A percentile compares a stretch with the other conserved stretches of the same genome.
These are phyloP conservation scores for Aepyceros melampus DNA, from an alignment of 2,113 vertebrate genomes.

Conservation along the genomic window DNA sequence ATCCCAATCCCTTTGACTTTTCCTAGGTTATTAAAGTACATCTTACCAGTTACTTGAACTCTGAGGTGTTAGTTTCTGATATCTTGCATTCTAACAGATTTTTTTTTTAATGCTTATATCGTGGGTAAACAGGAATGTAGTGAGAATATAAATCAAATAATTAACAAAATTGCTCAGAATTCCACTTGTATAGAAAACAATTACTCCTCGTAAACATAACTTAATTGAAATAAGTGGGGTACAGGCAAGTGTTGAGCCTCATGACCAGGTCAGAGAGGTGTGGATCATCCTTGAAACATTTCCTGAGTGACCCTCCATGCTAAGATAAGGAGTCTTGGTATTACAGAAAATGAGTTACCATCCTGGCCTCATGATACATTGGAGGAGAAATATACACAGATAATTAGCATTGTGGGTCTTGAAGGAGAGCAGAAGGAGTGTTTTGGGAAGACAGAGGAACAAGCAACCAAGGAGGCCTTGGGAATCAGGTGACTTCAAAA, in stretches of 20 bases:
- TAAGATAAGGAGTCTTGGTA: neutral
- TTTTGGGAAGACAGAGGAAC: neutral
- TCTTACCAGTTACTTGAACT: neutral
- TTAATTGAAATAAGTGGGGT: neutral
- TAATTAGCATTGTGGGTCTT: neutral
- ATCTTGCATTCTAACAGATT: neutral
- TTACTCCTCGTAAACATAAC: neutral
- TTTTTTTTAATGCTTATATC: neutral
- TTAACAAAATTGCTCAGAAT: neutral
- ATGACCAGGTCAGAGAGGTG: neutral
- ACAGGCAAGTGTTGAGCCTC: neutral
- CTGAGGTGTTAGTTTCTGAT: neutral
- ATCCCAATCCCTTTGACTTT: neutral
- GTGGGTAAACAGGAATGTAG: neutral
- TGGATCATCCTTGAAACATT: neutral
- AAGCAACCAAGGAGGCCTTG: neutral
- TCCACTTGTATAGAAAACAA: neutral
- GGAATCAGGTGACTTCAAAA: neutral
- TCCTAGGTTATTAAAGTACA: neutral
- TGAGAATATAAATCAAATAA: neutral
- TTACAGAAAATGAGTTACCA: neutral
- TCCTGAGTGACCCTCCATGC: neutral
- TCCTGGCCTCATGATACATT: neutral
- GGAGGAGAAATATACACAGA: neutral
- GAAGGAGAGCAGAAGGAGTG: neutral